Percentiles rank a stretch among this genome's conserved stretches.
These are phyloP conservation scores for Glareola pratincola DNA, from an alignment of 2,113 vertebrate species.

Conservation along the genomic window DNA sequence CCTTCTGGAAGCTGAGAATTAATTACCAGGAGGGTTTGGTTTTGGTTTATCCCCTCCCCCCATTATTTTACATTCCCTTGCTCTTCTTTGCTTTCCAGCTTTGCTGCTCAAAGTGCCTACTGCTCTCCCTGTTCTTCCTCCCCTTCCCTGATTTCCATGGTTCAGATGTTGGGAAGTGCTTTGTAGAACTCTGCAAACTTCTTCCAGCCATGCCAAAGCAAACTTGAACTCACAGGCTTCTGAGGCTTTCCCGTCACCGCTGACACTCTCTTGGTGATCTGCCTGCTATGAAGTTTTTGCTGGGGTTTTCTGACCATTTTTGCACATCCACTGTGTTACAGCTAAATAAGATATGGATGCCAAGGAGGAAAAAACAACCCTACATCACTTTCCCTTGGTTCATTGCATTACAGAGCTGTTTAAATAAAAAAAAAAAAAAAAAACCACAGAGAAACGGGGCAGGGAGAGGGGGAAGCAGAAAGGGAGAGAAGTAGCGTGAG, in stretches of 20 bases:
- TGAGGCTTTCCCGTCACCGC: constrained; percentile 54
- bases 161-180: constrained; percentile 27
- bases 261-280: constrained; percentile 31
- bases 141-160: neutral
- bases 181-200: constrained; percentile 26
- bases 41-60: neutral
- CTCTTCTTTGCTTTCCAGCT: neutral
- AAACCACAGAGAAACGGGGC: neutral
- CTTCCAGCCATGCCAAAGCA: constrained; percentile 39
- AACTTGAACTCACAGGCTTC: constrained; percentile 49
- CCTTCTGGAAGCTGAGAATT: neutral
- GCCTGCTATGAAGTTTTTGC: constrained; percentile 22
- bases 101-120: neutral
- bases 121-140: neutral
- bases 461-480: neutral
- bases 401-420: neutral
- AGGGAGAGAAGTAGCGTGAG: neutral
- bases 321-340: constrained; percentile 17
- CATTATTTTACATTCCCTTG: neutral
- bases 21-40: neutral
- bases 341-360: neutral
- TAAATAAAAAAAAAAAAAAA: neutral
- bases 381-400: neutral
- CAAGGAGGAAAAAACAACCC: neutral
- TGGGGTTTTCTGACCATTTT: constrained; percentile 49